phyloP scores from a whole-genome alignment of 2,888 invertebrate species.

The Sinopyrophorus schimmeli region DNA sequence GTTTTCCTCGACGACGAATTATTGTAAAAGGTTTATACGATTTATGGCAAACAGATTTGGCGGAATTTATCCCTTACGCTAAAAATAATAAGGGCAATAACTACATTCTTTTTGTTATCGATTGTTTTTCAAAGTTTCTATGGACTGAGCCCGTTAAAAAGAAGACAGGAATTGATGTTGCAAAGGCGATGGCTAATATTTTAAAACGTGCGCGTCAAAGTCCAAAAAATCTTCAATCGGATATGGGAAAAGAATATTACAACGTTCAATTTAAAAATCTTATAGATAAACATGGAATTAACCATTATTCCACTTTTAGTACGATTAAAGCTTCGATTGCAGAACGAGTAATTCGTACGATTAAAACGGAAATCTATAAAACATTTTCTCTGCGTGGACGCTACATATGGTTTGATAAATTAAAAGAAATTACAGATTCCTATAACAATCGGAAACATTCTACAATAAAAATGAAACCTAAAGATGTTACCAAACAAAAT shows the following conservation, averaged over 20 bases:
- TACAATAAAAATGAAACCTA: slow-evolving; percentile 45
- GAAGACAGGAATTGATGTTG: slow-evolving; percentile 43
- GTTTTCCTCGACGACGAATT: slow-evolving; percentile 46
- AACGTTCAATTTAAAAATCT: slow-evolving; percentile 38
- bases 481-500: slow-evolving; percentile 32
- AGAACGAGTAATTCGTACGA: slow-evolving; percentile 10
- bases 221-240: slow-evolving; percentile 42
- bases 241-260: slow-evolving; percentile 44
- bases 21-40: slow-evolving; percentile 50
- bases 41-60: slow-evolving; percentile 52
- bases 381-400: slow-evolving; percentile 8
- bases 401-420: slow-evolving; percentile 38
- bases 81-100: slow-evolving; percentile 44
- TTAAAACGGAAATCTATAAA: slow-evolving; percentile 14
- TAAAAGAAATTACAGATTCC: slow-evolving; percentile 27
- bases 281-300: slow-evolving; percentile 38
- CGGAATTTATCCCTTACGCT: slow-evolving; percentile 44
- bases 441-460: slow-evolving; percentile 47
- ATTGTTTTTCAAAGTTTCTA: slow-evolving; percentile 51
- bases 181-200: slow-evolving; percentile 33
- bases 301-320: slow-evolving; percentile 33
- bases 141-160: slow-evolving; percentile 47
- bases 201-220: slow-evolving; percentile 18
- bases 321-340: slow-evolving; percentile 35
- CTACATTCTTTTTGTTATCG: slow-evolving; percentile 49